Base-by-base conservation (phyloP, 2,888 invertebrate genomes). In the Spicauda simplicius region DNA sequence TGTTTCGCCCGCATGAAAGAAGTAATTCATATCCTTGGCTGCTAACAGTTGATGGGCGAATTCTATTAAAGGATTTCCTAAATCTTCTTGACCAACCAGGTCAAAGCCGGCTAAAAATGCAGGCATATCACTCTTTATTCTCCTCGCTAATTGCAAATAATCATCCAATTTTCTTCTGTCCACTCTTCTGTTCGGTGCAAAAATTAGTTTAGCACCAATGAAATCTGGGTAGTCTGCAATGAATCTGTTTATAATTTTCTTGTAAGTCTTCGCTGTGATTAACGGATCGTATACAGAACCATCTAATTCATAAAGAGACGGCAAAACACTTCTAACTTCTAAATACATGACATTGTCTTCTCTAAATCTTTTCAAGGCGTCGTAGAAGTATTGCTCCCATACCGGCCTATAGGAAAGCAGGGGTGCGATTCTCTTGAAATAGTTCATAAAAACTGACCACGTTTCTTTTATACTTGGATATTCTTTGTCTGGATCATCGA, bases 1-100 rank as follows among this genome's bases (percentile, higher is more conserved):
- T 0, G 97, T 97, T 86, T 97, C 97, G 0, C 97, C 97, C 0
- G 97, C 97, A 79, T 97, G 97, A 78, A 97, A 97, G 80, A 95
- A 97, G 77, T 95, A 96, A 59, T 95, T 90, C 0, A 97, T 86
- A 19, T 94, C 84, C 0, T 91, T 83, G 2, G 93, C 80, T 5
- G 83, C 78, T 25, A 93, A 74, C 45, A 97, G 79, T 70, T 94
- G 88, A 0, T 95, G 90, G 0, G 94, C 88, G 70, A 95, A 96
- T 16, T 95, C 93, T 48, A 93, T 81, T 0, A 97, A 81, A 0
- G 96, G 95, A 45, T 88, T 84, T 0, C 97, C 97, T 57, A 87
- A 80, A 76, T 97, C 97, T 82, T 97, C 97, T 77, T 96, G 96
- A 0, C 97, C 97, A 0, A 97, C 97, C 69, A 97, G 90, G 88